Percentiles rank a stretch among this genome's conserved stretches.
These are phyloP conservation scores for Ailuropoda melanoleuca DNA, from an alignment of 2,113 vertebrate species.

Conservation along the genomic window DNA sequence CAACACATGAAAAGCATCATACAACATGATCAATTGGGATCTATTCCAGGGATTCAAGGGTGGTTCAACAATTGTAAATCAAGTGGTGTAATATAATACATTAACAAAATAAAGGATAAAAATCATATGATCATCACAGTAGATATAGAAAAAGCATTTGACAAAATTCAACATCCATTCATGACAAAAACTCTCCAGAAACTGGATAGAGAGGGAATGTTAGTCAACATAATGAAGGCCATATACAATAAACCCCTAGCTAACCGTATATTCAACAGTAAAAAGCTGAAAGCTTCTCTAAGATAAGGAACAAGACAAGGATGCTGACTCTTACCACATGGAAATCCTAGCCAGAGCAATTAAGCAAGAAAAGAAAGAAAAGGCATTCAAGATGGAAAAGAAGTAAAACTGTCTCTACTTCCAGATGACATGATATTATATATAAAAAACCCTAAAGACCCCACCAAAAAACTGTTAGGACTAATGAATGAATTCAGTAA, in stretches of 20 bases:
- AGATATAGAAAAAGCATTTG: not conserved
- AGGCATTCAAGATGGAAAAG: not conserved
- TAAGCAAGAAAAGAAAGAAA: not conserved
- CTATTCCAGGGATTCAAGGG: not conserved
- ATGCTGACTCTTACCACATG: not conserved
- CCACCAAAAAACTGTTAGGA: not conserved
- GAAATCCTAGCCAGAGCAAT: not conserved
- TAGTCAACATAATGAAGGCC: not conserved
- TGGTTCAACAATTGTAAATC: not conserved
- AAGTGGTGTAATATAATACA: not conserved
- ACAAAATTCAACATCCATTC: not conserved
- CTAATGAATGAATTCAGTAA: not conserved
- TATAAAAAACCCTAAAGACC: not conserved
- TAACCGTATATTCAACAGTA: not conserved
- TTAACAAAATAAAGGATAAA: not conserved
- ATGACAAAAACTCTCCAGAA: not conserved
- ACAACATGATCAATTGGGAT: not conserved
- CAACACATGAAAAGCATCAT: not conserved
- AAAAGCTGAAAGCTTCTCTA: not conserved
- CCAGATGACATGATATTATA: not conserved
- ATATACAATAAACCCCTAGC: not conserved
- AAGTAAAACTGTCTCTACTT: not conserved
- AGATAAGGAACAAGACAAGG: not conserved
- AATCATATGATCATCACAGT: not conserved
- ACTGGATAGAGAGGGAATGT: not conserved